Conservation (phyloP, 2,797 vertebrate genomes). For the Thunnus albacares region DNA sequence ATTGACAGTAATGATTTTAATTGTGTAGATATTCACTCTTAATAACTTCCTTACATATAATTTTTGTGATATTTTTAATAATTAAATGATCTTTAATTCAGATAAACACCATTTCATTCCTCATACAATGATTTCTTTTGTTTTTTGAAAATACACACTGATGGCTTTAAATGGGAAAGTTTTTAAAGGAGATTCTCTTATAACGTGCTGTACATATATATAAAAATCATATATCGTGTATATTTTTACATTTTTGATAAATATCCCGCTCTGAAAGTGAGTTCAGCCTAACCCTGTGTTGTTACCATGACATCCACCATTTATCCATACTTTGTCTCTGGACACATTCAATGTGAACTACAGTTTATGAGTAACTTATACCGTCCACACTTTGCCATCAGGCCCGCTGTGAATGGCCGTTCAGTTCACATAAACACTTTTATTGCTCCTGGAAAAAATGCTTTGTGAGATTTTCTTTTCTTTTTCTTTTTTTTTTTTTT, state of each 20-base stretch:
- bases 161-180: slow-evolving; percentile 72
- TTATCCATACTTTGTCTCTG: slow-evolving; percentile 11
- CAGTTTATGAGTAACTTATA: slow-evolving; percentile 53
- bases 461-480: slow-evolving; percentile 24
- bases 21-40: background rate
- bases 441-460: slow-evolving; percentile 45
- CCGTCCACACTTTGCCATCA: slow-evolving; percentile 19
- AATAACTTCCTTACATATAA: slow-evolving; percentile 7
- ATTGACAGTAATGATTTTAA: slow-evolving; percentile 7
- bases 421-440: slow-evolving; percentile 45
- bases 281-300: slow-evolving; percentile 9
- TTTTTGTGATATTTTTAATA: slow-evolving; percentile 1
- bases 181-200: slow-evolving; percentile 51
- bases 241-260: slow-evolving; percentile 61
- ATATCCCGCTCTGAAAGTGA: slow-evolving; percentile 39
- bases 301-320: slow-evolving; percentile 6
- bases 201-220: slow-evolving; percentile 54
- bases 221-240: slow-evolving; percentile 61
- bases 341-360: slow-evolving; percentile 65
- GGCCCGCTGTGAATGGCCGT: slow-evolving; percentile 40
- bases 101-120: background rate
- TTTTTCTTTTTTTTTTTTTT: slow-evolving; percentile 24
- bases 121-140: slow-evolving; percentile 9
- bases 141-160: slow-evolving; percentile 25
- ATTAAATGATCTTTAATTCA: slow-evolving; percentile 6